Conservation (phyloP, 2,797 vertebrate genomes). For the Darevskia nairensis region DNA sequence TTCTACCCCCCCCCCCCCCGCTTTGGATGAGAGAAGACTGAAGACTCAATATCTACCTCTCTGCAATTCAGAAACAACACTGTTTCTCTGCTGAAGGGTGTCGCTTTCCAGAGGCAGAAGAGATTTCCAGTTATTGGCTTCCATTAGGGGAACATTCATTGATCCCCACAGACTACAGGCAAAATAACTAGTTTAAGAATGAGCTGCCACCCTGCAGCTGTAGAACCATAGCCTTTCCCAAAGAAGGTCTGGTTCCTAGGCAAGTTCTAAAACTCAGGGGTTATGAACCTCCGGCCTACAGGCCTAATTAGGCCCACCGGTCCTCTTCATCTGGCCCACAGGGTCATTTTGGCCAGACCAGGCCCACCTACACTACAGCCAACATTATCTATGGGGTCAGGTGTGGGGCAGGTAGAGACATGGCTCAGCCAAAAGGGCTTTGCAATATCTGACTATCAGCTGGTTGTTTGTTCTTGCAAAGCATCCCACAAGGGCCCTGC, state of each 20-base stretch:
- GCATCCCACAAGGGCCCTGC: too few species aligned
- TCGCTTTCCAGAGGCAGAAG: neutral
- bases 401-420: too few species aligned
- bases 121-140: neutral
- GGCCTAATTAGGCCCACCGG: too few species aligned
- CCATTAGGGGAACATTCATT: neutral
- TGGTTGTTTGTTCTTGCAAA: too few species aligned
- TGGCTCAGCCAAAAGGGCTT: too few species aligned
- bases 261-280: too few species aligned
- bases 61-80: neutral
- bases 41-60: neutral
- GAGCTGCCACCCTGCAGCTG: neutral
- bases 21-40: neutral
- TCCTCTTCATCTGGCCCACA: too few species aligned
- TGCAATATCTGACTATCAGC: too few species aligned
- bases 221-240: neutral
- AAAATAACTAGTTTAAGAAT: neutral
- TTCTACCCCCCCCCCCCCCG: too few species aligned
- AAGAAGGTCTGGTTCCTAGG: neutral
- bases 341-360: too few species aligned
- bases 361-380: too few species aligned
- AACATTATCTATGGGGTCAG: too few species aligned
- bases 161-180: neutral
- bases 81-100: neutral
- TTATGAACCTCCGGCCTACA: neutral